phyloP scores from a whole-genome alignment of 2,113 vertebrate species.

The Holacanthus passer region DNA sequence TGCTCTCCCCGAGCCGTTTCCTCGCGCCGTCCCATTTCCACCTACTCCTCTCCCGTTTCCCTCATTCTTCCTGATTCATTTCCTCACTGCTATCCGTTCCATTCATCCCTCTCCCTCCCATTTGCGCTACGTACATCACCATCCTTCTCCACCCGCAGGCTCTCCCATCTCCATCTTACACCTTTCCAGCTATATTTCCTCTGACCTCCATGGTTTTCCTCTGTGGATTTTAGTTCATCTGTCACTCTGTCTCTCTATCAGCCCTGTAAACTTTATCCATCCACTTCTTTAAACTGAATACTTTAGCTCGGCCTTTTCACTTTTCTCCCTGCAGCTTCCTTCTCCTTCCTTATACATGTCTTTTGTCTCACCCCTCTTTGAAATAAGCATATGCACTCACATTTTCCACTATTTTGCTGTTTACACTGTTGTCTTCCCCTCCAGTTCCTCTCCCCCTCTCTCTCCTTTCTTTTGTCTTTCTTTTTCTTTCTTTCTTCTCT shows the following conservation, averaged over 20 bases:
- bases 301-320: conserved; percentile 36
- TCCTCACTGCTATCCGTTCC: conserved; percentile 57
- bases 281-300: conserved; percentile 38
- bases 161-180: conserved; percentile 35
- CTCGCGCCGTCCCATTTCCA: conserved; percentile 77
- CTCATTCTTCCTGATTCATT: conserved; percentile 75
- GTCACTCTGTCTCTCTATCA: conserved; percentile 31
- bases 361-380: conserved; percentile 1
- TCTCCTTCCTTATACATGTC: conserved; percentile 13
- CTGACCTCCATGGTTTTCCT: conserved; percentile 42
- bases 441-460: neutral
- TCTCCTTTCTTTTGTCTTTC: neutral
- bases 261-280: conserved; percentile 29
- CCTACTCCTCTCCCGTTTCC: conserved; percentile 67
- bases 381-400: conserved; percentile 23
- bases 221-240: conserved; percentile 13
- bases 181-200: conserved; percentile 60
- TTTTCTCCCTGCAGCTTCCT: neutral
- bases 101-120: conserved; percentile 63
- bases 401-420: conserved; percentile 35
- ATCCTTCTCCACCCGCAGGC: conserved; percentile 43
- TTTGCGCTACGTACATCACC: conserved; percentile 47
- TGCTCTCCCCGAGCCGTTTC: conserved; percentile 58
- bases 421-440: conserved; percentile 29
- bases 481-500: conserved; percentile 19